Evolutionary conservation across 2,113 vertebrate genomes (phyloP).

Genomic region (Lepus timidus): DNA sequence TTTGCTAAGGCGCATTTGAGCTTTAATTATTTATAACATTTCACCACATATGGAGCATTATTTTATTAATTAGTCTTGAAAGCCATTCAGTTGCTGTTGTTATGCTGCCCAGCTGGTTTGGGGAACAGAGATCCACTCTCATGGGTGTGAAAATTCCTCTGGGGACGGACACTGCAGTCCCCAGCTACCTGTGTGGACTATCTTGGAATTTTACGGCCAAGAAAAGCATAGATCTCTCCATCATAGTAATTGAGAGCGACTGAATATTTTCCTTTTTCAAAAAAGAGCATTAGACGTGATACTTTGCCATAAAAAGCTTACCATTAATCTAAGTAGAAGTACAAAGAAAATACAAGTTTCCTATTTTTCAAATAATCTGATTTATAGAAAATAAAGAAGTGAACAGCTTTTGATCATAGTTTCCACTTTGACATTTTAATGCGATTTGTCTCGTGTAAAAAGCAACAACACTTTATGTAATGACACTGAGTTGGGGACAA

Average conservation of each 20-base stretch:
- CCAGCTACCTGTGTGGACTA: neutral
- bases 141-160: constrained; percentile 41
- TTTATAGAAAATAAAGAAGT: constrained; percentile 52
- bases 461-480: neutral
- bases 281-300: neutral
- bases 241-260: neutral
- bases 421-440: constrained; percentile 41
- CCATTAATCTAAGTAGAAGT: constrained; percentile 47
- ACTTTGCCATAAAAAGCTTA: neutral
- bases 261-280: neutral
- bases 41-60: constrained; percentile 60
- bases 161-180: neutral
- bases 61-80: constrained; percentile 79
- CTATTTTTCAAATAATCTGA: constrained; percentile 21
- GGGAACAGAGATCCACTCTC: constrained; percentile 45
- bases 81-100: constrained; percentile 58
- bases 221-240: neutral
- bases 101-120: constrained; percentile 66
- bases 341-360: constrained; percentile 15
- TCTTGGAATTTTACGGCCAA: constrained; percentile 3
- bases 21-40: constrained; percentile 81
- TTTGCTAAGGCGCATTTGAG: constrained; percentile 78
- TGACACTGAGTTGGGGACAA: neutral
- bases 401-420: neutral
- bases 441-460: constrained; percentile 3